Base-by-base conservation (phyloP, 2,797 vertebrate species). In the Takifugu rubripes region DNA sequence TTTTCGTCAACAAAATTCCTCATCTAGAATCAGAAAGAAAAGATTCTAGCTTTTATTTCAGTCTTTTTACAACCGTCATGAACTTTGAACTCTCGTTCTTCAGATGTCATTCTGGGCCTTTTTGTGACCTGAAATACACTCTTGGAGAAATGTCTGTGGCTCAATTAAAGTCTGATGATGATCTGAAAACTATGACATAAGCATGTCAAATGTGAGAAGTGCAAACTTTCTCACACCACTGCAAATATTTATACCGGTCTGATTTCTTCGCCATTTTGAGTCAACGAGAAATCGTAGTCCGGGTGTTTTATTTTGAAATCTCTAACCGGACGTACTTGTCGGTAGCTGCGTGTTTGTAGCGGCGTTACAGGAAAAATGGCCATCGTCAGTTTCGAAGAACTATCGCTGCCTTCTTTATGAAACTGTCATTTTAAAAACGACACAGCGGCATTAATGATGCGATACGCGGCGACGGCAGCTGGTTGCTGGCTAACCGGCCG, bases 281-380 rank as follows among this genome's bases (percentile, higher is more conserved):
- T 42, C 6, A 4, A 16, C 9, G 10, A 14, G 14, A 5, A 3
- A 43, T 11, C 42, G 42, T 16, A 6, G 15, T 1, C 6, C 16
- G 6, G 43, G 6, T 17, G 15, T 42, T 64, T 86, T 82, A 85
- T 29, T 79, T 14, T 61, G 79, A 77, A 55, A 0, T 8, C 0
- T 0, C 6, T 6, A 7, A 26, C 58, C 70, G 84, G 81, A 82
- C 49, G 0, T 15, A 2, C 0, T 40, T 27, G 2, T 25, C 5
- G 25, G 50, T 45, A 2, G 31, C 31, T 33, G 31, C 1, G 1
- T 9, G 24, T 52, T 58, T 56, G 24, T 27, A 58, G 40, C 61
- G 56, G 59, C 49, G 56, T 31, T 42, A 40, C 53, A 48, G 77
- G 77, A 84, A 69, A 84, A 71, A 78, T 79, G 75, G 60, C 68